Base-by-base conservation (phyloP, 2,113 vertebrate species). In the Poeciliopsis turrubarensis region DNA sequence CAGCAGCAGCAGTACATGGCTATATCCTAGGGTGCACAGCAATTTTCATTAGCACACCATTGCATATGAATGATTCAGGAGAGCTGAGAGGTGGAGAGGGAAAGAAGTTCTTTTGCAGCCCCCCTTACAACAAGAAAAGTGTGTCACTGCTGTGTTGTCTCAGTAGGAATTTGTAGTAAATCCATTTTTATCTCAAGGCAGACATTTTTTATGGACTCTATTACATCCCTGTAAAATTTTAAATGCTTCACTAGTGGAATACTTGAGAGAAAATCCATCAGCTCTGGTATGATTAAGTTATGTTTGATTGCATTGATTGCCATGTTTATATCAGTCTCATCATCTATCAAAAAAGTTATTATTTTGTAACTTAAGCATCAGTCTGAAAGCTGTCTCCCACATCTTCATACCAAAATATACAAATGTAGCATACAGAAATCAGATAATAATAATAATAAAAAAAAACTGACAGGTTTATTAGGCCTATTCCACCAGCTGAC, bases 61-160 rank as follows among this genome's bases (percentile, higher is more conserved):
- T 1, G 10, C 65, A 19, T 72, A 89, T 91, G 82, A 89, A 91
- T 90, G 88, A 90, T 90, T 90, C 83, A 89, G 68, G 64, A 37
- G 81, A 82, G 86, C 78, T 9, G 41, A 79, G 78, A 85, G 77
- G 64, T 85, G 75, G 74, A 4, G 31, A 81, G 65, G 70, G 44
- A 76, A 27, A 27, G 15, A 67, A 72, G 34, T 77, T 83, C 51
- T 44, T 75, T 81, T 73, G 30, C 64, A 75, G 60, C 63, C 64
- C 73, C 70, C 73, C 72, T 78, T 68, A 83, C 81, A 68, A 79
- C 70, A 63, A 78, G 73, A 78, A 89, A 89, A 89, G 37, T 70
- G 85, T 86, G 87, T 87, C 89, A 84, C 60, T 62, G 44, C 65
- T 73, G 74, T 85, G 72, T 81, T 77, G 75, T 74, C 82, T 68